Evolutionary conservation across 1,140 invertebrate species (phyloP), one percentile per base, ranked within the genome.

Genomic region (Eumeta japonica): DNA sequence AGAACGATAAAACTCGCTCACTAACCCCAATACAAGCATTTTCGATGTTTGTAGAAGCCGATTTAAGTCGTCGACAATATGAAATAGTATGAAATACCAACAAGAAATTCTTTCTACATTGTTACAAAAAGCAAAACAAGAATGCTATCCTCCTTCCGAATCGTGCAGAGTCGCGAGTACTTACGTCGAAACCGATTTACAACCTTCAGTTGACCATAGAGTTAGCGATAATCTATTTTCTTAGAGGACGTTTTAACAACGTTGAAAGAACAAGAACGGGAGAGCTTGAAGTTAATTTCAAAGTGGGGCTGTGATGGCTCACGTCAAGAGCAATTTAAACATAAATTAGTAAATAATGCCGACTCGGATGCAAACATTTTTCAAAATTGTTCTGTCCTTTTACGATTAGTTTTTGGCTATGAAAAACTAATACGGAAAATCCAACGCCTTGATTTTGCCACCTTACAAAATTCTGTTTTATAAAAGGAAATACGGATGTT

Each of bases 121-220:
- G 3, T 19, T 59, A 18, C 38, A 50, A 47, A 46, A 52, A 48
- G 46, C 39, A 10, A 61, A 61, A 51, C 27, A 45, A 19, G 39
- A 56, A 7, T 63, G 54, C 37, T 59, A 59, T 38, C 51, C 60
- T 2, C 16, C 19, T 3, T 20, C 37, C 32, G 47, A 54, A 32
- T 30, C 45, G 9, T 41, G 39, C 5, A 24, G 10, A 19, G 51
- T 64, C 10, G 59, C 58, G 9, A 52, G 48, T 32, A 61, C 45
- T 15, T 49, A 42, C 33, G 49, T 50, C 9, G 55, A 63, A 52
- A 43, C 49, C 13, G 12, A 51, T 12, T 38, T 67, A 19, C 63
- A 65, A 54, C 30, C 14, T 31, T 46, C 65, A 41, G 11, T 63
- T 4, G 39, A 63, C 41, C 45, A 52, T 43, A 56, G 51, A 12